Base-by-base conservation (phyloP, 1,140 invertebrate species). In the Arion vulgaris region DNA sequence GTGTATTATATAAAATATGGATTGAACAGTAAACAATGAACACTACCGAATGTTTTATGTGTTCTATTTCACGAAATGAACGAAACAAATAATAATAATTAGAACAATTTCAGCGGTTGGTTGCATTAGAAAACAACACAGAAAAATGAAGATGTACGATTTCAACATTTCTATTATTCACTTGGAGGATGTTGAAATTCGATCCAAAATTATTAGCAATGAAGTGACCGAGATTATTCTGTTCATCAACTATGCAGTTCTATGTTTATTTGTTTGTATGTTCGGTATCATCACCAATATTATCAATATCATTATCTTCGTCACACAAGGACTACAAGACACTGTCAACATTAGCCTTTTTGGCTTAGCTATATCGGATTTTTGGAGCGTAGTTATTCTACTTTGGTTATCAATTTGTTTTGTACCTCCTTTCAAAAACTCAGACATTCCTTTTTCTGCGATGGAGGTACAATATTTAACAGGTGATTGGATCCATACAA, bases 381-480 rank as follows among this genome's bases (percentile, higher is more conserved):
- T 62, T 13, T 62, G 57, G 57, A 62, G 57, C 57, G 57, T 62
- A 5, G 26, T 62, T n/a, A n/a, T 19, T 62, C 26, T 62, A n/a
- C 57, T 62, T 13, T 62, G 57, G 57, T 23, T 62, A 13, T 62
- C 57, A 15, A 62, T 62, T 23, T 62, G 57, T 23, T 62, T 62
- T 23, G 26, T 62, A 5, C 57, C 57, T n/a, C 26, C 57, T n/a
- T 62, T 62, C 26, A 62, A 23, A n/a, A 23, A 62, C 26, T 62
- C 57, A 13, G 57, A 62, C 26, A 62, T 62, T 49, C 57, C 57
- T n/a, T 62, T 62, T n/a, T 62, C 57, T 23, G 11, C 57, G 4
- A 62, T 62, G 57, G 57, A 62, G 57, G 57, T 62, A 13, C 57
- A 62, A n/a, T 62, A 62, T 62, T n/a, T 62, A n/a, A 62, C 57